phyloP scores from a whole-genome alignment of 2,113 vertebrate genomes.

The Rafetus swinhoei region DNA sequence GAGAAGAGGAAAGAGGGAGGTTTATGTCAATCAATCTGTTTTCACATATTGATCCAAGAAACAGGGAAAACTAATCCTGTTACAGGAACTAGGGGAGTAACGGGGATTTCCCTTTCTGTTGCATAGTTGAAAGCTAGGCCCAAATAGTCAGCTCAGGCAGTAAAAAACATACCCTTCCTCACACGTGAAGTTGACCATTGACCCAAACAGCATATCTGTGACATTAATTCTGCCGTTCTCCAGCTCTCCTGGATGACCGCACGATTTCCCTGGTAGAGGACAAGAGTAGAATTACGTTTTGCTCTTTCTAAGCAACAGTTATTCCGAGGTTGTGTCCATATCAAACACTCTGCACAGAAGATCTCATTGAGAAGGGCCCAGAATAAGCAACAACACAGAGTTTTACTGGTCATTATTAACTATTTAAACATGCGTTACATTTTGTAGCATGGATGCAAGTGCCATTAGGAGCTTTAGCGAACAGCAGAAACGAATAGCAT shows the following conservation, averaged over 20 bases:
- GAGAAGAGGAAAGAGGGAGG: no score
- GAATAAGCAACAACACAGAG: no score
- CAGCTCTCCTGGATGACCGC: no score
- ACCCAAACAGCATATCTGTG: constrained; percentile 42
- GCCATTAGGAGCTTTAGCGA: constrained; percentile 4
- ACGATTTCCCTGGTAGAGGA: no score
- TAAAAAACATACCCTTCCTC: constrained; percentile 62
- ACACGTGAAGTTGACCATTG: constrained; percentile 67
- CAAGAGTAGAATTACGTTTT: neutral
- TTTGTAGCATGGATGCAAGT: constrained; percentile 44
- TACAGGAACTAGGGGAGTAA: no score
- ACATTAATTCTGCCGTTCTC: constrained; percentile 44
- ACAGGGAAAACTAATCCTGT: neutral
- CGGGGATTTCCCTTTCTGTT: no score
- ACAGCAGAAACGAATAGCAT: constrained; percentile 12
- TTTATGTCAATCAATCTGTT: no score
- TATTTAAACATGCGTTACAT: neutral
- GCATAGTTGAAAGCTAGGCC: no score
- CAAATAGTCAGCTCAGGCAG: no score
- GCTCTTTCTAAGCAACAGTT: neutral
- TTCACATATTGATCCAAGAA: neutral
- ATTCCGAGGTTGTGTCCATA: neutral
- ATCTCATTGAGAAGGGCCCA: no score
- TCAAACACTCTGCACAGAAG: neutral
- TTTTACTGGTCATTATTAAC: constrained; percentile 64